phyloP scores from a whole-genome alignment of 1,140 invertebrate genomes.

The Micrasema longulum region DNA sequence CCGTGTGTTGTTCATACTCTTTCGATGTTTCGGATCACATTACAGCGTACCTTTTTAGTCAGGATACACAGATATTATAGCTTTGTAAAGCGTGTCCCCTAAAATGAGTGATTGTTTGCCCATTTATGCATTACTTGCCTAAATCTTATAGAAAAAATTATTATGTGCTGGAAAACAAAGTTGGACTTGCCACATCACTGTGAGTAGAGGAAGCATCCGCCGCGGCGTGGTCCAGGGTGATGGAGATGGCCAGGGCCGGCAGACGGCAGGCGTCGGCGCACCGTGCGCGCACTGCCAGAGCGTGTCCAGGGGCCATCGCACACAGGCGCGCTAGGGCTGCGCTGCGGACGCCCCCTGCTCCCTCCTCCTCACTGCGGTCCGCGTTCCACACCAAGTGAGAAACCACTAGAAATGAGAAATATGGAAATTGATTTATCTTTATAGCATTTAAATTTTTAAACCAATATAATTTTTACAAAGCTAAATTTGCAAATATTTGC shows the following conservation, averaged over 20 bases:
- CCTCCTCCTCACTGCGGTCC: slow-evolving; percentile 88
- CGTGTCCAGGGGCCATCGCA: slow-evolving; percentile 90
- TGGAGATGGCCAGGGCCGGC: slow-evolving; percentile 85
- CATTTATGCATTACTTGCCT: no score
- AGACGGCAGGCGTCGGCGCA: slow-evolving; percentile 90
- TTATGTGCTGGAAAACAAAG: not conserved
- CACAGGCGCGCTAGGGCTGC: slow-evolving; percentile 84
- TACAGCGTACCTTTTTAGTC: no score
- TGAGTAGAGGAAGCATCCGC: slow-evolving; percentile 57
- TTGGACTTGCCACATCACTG: slow-evolving; percentile 62
- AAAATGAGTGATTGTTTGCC: no score
- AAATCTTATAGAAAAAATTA: no score
- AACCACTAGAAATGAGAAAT: slow-evolving; percentile 75
- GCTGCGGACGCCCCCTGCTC: slow-evolving; percentile 57
- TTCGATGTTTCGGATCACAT: no score
- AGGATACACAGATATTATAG: no score
- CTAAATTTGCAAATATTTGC: no score
- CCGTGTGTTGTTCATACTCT: no score
- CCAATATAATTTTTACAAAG: no score
- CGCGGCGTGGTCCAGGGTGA: slow-evolving; percentile 69
- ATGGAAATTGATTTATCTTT: not conserved
- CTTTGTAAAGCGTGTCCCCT: no score
- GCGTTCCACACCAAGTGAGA: slow-evolving; percentile 87
- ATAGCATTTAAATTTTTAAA: no score
- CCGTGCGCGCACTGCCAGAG: slow-evolving; percentile 83